Conservation (phyloP, 2,888 invertebrate species). For the Nomada hirtipes region DNA sequence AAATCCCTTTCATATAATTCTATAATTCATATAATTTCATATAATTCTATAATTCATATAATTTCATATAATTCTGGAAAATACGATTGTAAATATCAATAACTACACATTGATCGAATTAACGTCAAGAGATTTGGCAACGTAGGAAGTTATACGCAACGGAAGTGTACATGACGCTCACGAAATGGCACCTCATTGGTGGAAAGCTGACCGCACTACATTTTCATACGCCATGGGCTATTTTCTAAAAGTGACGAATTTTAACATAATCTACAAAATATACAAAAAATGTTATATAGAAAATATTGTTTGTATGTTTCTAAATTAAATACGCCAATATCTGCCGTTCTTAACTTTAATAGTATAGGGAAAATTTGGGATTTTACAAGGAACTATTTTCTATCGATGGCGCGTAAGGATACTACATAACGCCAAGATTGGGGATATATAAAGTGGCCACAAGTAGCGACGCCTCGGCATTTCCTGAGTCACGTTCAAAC, state of each 20-base stretch:
- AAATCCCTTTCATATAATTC: not conserved
- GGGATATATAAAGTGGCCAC: slow-evolving; percentile 74
- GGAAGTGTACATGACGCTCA: slow-evolving; percentile 58
- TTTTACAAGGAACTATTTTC: slow-evolving; percentile 73
- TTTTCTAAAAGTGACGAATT: slow-evolving; percentile 15
- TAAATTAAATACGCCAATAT: not conserved
- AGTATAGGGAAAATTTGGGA: not conserved
- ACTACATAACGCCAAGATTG: slow-evolving; percentile 49
- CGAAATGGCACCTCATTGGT: slow-evolving; percentile 51
- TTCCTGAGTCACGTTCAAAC: slow-evolving; percentile 68
- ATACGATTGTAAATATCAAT: slow-evolving; percentile 10
- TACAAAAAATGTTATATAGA: not conserved
- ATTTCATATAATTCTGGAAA: not conserved
- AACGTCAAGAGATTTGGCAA: slow-evolving; percentile 38
- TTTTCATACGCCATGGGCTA: slow-evolving; percentile 41
- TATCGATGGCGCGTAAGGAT: slow-evolving; percentile 71
- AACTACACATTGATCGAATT: slow-evolving; percentile 34
- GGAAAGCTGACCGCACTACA: slow-evolving; percentile 24
- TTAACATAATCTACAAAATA: not conserved
- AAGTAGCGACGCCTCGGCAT: slow-evolving; percentile 53
- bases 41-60: not conserved
- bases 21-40: too few relatives aligned
- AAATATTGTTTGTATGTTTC: fast-evolving
- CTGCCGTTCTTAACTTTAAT: not conserved
- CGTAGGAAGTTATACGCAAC: slow-evolving; percentile 42